A percentile compares a stretch with the other conserved stretches of the same genome.
These are phyloP conservation scores for Agrochola circellaris DNA, from an alignment of 2,888 invertebrate species.

Conservation along the genomic window DNA sequence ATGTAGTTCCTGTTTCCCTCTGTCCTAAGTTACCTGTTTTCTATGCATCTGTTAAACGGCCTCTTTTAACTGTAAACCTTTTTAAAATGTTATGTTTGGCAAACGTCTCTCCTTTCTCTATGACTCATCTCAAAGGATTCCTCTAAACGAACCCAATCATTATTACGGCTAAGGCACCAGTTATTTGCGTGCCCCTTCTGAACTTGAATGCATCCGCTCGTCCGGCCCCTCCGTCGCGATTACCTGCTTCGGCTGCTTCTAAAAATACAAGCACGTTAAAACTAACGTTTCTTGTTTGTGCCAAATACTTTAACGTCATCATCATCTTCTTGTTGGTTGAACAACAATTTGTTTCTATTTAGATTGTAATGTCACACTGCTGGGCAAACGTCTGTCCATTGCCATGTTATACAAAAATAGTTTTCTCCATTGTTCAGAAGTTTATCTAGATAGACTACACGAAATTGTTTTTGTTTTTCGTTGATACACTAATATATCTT, in stretches of 20 bases:
- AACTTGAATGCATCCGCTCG: slow-evolving; percentile 60
- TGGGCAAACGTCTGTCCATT: background rate
- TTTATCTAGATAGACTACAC: background rate
- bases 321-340: background rate
- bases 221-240: slow-evolving; percentile 28
- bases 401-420: background rate
- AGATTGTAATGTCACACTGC: background rate
- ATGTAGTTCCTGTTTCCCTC: too few species aligned
- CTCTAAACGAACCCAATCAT: slow-evolving; percentile 27
- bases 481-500: background rate
- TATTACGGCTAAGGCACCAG: slow-evolving; percentile 52
- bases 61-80: background rate
- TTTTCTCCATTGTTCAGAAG: background rate
- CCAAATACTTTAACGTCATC: slow-evolving; percentile 45
- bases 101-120: background rate
- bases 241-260: slow-evolving; percentile 60
- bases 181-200: slow-evolving; percentile 49
- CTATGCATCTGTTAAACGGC: too few species aligned
- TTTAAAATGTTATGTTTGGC: slow-evolving; percentile 9
- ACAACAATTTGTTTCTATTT: background rate
- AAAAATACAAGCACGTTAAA: slow-evolving; percentile 52
- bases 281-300: slow-evolving; percentile 40
- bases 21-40: background rate
- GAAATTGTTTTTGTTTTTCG: background rate
- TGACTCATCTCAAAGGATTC: slow-evolving; percentile 22